Percentiles rank a stretch among this genome's conserved stretches.
These are phyloP conservation scores for Tenebrio molitor DNA, from an alignment of 1,140 invertebrate genomes.

Conservation along the genomic window DNA sequence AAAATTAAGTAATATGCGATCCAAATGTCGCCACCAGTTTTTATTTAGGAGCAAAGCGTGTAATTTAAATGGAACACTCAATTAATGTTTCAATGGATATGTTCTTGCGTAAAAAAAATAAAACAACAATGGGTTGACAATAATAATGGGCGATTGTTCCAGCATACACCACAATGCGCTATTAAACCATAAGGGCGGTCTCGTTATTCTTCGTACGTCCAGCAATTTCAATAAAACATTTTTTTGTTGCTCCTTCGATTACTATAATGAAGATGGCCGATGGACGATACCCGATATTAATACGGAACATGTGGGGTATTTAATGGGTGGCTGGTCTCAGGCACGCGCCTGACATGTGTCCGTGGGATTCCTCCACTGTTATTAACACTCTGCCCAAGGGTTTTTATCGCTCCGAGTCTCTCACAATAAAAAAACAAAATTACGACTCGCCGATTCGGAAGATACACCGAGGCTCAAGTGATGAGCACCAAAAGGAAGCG, in stretches of 20 bases:
- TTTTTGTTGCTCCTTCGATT: slow-evolving; percentile 12
- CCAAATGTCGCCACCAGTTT: no score
- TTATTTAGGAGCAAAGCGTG: no score
- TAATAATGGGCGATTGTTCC: slow-evolving; percentile 25
- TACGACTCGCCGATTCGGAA: neutral
- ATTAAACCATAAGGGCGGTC: slow-evolving; percentile 18
- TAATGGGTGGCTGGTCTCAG: slow-evolving; percentile 23
- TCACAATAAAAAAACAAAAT: neutral
- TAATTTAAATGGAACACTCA: slow-evolving; percentile 22
- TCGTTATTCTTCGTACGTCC: neutral
- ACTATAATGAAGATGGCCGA: slow-evolving; percentile 6
- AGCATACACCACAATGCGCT: slow-evolving; percentile 12
- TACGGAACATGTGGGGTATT: slow-evolving; percentile 17
- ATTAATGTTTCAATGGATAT: slow-evolving; percentile 19
- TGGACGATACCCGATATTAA: neutral
- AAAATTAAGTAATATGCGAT: no score
- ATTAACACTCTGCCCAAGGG: slow-evolving; percentile 24
- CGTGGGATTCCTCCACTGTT: slow-evolving; percentile 22
- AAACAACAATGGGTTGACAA: slow-evolving; percentile 33
- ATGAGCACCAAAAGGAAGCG: slow-evolving; percentile 12
- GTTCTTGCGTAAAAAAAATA: neutral
- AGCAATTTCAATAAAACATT: slow-evolving; percentile 9
- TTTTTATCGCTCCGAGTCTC: neutral
- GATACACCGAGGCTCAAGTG: no score
- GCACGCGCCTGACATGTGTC: slow-evolving; percentile 31